These are phyloP conservation scores for Cassiopea xamachana DNA, from an alignment of 30 jellyfish, hydroid and myxozoan species.

Conservation along the genomic window DNA sequence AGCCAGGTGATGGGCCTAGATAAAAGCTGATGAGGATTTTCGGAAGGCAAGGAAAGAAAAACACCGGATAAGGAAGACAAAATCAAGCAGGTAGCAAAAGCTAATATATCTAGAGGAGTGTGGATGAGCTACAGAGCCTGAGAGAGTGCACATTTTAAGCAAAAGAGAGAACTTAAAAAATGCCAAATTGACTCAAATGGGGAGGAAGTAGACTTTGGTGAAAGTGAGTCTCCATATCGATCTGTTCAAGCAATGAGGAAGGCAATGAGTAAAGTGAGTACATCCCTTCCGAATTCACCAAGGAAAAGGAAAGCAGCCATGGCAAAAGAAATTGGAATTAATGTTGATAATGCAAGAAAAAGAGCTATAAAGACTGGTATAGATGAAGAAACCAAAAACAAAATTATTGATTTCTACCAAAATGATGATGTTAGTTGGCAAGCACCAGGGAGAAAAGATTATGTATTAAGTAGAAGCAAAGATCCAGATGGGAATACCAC, in stretches of 20 bases:
- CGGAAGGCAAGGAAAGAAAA: constrained; percentile 56
- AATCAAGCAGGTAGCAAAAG: constrained; percentile 45
- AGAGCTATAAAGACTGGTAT: constrained; percentile 19
- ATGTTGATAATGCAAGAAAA: constrained; percentile 27
- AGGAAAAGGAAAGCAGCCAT: constrained; percentile 60
- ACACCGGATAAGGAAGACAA: constrained; percentile 44
- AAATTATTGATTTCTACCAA: constrained; percentile 30
- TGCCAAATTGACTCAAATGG: constrained; percentile 7
- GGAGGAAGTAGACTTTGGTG: constrained; percentile 14
- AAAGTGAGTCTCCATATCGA: constrained; percentile 36
- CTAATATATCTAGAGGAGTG: constrained; percentile 44
- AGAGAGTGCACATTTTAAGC: constrained; percentile 36
- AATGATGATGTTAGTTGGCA: constrained; percentile 44
- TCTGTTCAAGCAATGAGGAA: constrained; percentile 66
- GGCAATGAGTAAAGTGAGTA: constrained; percentile 51
- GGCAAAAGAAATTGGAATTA: constrained; percentile 49
- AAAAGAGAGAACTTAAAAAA: constrained; percentile 51
- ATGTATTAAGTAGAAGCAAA: constrained; percentile 7
- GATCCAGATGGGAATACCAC: constrained; percentile 15
- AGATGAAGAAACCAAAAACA: constrained; percentile 50
- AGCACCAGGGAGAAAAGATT: constrained; percentile 51
- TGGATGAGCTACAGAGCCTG: constrained; percentile 25
- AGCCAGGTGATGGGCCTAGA: constrained; percentile 40
- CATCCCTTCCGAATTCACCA: constrained; percentile 45
- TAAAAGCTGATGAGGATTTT: constrained; percentile 56